Base-by-base conservation (phyloP, 2,888 invertebrate genomes). In the Mesorhabditis sp. region DNA sequence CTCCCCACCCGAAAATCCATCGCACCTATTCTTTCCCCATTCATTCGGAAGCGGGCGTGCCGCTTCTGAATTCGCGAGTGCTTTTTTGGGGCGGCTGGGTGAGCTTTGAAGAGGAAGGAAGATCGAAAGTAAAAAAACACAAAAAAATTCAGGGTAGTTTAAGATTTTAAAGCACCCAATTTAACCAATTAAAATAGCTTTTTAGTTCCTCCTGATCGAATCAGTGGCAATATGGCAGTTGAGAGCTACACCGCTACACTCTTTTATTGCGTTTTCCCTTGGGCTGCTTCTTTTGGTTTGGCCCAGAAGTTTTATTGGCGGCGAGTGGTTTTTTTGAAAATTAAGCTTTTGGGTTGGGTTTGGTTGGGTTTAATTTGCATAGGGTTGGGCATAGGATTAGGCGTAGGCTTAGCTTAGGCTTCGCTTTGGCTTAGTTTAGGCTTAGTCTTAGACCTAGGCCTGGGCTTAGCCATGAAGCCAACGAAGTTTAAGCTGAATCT, bases 281-380 rank as follows among this genome's bases (percentile, higher is more conserved):
- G 58, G 10, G 7, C n/a, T 50, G 7, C 58, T 50, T 50, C n/a
- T 50, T 50, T 13, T 50, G 58, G 58, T 50, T 50, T n/a, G 58
- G 58, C n/a, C 10, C 58, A 50, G 58, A 50, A 50, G n/a, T 50
- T 50, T n/a, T 50, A 50, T 50, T 50, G 58, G 58, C 7, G n/a
- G n/a, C 7, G n/a, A 50, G 58, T 50, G 58, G 58, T 50, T 10
- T 50, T 10, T 50, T n/a, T 13, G 1, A 50, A 50, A 50, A 13
- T 50, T 50, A n/a, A 50, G 7, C n/a, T 50, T 50, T 50, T 50
- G n/a, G 7, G 28, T 28, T 28, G 28, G 28, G 28, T 28, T 28
- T 28, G 2, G n/a, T 50, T 50, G 7, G 10, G n/a, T 13, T 50
- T n/a, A 50, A 50, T 1, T 50, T 10, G 10, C n/a, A 2, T 50